These are phyloP conservation scores for Cotesia glomerata DNA, from an alignment of 1,140 invertebrate genomes.

Conservation along the genomic window DNA sequence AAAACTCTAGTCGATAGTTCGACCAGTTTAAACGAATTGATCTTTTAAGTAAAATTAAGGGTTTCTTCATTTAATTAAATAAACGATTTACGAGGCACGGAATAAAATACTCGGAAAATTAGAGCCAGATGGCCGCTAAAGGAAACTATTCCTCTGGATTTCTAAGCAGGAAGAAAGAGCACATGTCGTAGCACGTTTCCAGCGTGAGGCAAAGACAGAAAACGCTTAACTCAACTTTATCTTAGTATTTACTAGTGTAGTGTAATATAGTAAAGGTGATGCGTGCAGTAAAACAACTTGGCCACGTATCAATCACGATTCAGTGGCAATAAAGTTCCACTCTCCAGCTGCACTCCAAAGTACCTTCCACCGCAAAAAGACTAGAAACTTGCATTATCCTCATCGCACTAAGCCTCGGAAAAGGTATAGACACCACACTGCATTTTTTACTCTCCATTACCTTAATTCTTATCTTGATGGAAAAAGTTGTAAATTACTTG, in stretches of 20 bases:
- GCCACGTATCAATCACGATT: constrained; percentile 35
- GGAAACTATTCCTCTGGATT: neutral
- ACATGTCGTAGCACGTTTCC: too few relatives aligned
- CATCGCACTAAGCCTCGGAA: neutral
- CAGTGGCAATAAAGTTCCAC: constrained; percentile 35
- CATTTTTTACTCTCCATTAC: constrained; percentile 10
- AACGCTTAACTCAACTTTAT: too few relatives aligned
- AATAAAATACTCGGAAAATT: too few relatives aligned
- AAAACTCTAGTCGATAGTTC: too few relatives aligned
- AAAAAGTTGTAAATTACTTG: neutral
- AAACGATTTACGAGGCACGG: too few relatives aligned
- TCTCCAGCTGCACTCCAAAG: neutral
- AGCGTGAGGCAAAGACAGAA: too few relatives aligned
- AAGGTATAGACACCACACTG: neutral
- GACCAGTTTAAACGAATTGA: neutral
- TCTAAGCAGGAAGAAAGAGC: constrained; percentile 1
- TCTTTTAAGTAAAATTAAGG: constrained; percentile 2
- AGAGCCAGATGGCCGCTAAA: neutral
- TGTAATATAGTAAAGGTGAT: neutral
- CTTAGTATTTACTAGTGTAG: too few relatives aligned
- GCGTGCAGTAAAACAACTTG: constrained; percentile 6
- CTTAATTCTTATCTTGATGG: neutral
- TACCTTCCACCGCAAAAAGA: constrained; percentile 17
- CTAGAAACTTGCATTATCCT: constrained; percentile 34
- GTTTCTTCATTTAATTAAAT: too few relatives aligned